Base-by-base conservation (phyloP, 2,113 vertebrate genomes). In the Corydoras maculifer region DNA sequence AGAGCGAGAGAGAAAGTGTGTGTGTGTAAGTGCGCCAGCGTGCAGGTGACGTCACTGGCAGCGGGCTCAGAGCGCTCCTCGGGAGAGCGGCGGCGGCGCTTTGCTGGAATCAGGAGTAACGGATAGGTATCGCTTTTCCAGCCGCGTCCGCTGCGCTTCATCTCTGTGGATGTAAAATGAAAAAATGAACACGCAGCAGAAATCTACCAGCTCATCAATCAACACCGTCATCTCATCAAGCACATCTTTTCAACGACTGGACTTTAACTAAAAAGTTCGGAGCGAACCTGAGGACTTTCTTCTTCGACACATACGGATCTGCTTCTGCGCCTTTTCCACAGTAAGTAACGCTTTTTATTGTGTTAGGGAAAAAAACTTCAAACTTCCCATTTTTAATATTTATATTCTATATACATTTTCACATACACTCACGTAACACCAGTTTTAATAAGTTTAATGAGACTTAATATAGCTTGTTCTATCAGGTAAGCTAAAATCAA, bases 101-200 rank as follows among this genome's bases (percentile, higher is more conserved):
- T 68, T 51, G 59, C 74, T 65, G n/a, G 13, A 74, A 54, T 58
- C 74, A 73, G 74, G 14, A 79, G 81, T 79, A 80, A 84, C 80
- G 68, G 78, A 83, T 76, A 55, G 68, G 62, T 65, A 68, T 70
- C 82, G 58, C 72, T 66, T 74, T 73, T 75, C 70, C 73, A 74
- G 70, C 69, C 75, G 68, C 66, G 31, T 49, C 65, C 62, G 35
- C 11, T 53, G 30, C 62, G 69, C 61, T 69, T 69, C 68, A 68
- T 67, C 58, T 73, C 14, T 55, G 49, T 75, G 84, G 87, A 84
- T 81, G 74, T 82, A 90, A 75, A 84, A 91, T 90, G 87, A 86
- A 80, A 90, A 75, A 84, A 91, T 91, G 88, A 86, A 80, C 78
- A 78, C 77, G 62, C 77, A 78, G 79, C 77, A 79, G 81, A 79